A percentile compares a stretch with the other conserved stretches of the same genome.
Evolutionary conservation across 2,797 vertebrate genomes (phyloP).

Genomic region (Lepus townsendii): DNA sequence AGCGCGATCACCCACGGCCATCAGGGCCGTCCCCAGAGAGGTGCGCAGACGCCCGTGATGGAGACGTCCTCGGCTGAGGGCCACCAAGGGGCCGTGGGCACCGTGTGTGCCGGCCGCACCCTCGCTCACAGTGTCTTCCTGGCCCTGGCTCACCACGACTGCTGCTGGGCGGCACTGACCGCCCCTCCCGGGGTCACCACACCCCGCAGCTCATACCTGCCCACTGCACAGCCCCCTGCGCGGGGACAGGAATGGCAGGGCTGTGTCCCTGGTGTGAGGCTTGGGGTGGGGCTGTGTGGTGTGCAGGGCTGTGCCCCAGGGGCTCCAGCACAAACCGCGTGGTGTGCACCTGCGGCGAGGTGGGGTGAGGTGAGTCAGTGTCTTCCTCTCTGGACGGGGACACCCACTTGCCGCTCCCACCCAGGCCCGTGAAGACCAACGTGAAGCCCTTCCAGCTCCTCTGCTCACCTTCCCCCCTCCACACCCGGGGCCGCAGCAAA

Average conservation of each 20-base stretch:
- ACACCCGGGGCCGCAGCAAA: too few relatives aligned
- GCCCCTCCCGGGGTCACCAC: fast-evolving
- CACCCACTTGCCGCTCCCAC: not conserved
- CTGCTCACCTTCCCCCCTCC: fast-evolving
- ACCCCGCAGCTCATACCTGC: too few relatives aligned
- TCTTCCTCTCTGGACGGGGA: fast-evolving
- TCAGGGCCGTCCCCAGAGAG: slow-evolving; percentile 70
- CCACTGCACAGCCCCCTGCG: fast-evolving
- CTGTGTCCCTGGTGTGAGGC: not conserved
- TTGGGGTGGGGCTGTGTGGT: fast-evolving
- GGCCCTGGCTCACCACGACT: fast-evolving
- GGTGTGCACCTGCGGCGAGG: too few relatives aligned
- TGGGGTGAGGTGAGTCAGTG: fast-evolving
- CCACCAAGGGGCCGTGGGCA: not conserved
- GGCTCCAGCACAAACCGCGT: fast-evolving
- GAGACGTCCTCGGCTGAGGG: not conserved
- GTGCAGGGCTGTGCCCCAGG: fast-evolving
- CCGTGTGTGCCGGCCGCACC: too few relatives aligned
- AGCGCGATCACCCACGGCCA: slow-evolving; percentile 83
- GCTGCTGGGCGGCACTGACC: fast-evolving
- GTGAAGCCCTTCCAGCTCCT: not conserved
- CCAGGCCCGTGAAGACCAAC: fast-evolving
- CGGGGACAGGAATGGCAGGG: fast-evolving
- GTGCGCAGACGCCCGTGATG: slow-evolving; percentile 28
- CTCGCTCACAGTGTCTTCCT: fast-evolving